Base-by-base conservation (phyloP, 2,888 invertebrate species). In the Plusia festucae region DNA sequence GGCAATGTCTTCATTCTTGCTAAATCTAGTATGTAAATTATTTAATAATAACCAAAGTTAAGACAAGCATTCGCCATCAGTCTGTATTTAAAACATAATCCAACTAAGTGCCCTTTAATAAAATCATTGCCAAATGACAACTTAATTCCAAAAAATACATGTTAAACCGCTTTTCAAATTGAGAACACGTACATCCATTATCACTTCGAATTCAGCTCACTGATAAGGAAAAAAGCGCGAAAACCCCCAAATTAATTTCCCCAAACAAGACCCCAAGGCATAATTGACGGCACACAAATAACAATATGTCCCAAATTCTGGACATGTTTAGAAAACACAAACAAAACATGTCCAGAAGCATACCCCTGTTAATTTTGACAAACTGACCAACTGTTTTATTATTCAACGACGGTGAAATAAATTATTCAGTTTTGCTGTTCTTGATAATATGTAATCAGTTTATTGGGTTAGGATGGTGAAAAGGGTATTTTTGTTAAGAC, bases 351-450 rank as follows among this genome's bases (percentile, higher is more conserved):
- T 53, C 22, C 30, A 8, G 9, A 52, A 65, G 61, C 59, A 64
- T 75, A 70, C 60, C 65, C 61, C 8, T 1, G 62, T 62, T 53
- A 60, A 60, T 60, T 69, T 61, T 76, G 64, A 72, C 72, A 72
- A 69, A 75, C 69, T 65, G 46, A 64, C 65, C 55, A 24, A 64
- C 58, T 63, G 68, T 49, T 72, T 65, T 61, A 78, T 74, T 70
- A 78, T 78, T 74, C 66, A 59, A 58, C 51, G 57, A 58, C 59
- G 60, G 60, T 65, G 64, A 78, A 54, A 66, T 77, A 78, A 68
- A 71, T 72, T 77, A 72, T 77, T 78, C 54, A 74, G 65, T 73
- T 68, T 49, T 30, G 34, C 46, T 53, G 56, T 69, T 68, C 58
- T 76, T 52, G 67, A 70, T 65, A 27, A 7, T 30, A 66, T 66